Base-by-base conservation (phyloP, 2,797 vertebrate species). In the Enteromius afrohamiltoni region DNA sequence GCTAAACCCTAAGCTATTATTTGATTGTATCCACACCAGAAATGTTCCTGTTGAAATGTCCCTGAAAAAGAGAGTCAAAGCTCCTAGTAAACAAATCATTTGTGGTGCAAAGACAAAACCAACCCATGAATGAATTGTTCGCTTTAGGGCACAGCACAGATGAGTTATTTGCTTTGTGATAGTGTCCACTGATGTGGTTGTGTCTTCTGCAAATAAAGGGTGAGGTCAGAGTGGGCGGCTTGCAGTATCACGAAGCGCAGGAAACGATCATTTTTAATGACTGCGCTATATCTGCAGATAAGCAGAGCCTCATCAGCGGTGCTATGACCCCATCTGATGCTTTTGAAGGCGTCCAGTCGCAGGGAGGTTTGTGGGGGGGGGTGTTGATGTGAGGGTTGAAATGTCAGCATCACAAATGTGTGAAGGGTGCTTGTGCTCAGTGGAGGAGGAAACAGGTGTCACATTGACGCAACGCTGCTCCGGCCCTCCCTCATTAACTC, bases 191-290 rank as follows among this genome's bases (percentile, higher is more conserved):
- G 68, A 82, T 67, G 75, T 85, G 85, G 87, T 89, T 70, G 79
- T 79, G 81, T 83, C 74, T 73, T 86, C 78, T 74, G 82, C 82
- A 88, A 71, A 83, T 88, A 77, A 86, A 85, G 82, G 87, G 45
- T 71, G 65, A 70, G 62, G 45, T 71, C 69, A 85, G 23, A 47
- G 70, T 73, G 58, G 69, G 70, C 77, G 62, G 86, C 79, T 90
- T 77, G 83, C 82, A 71, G 34, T 90, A 86, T 77, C 79, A 83
- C 79, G 26, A 45, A 37, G 64, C 82, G 64, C 86, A 89, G 89
- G 89, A 85, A 58, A 45, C 4, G 4, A 60, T 68, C 21, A 67
- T 79, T 58, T 49, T 23, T 77, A 85, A 80, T 85, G 76, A 77
- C 86, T 85, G 67, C 55, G 19, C 21, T 58, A 71, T 84, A 71